Percentiles rank a stretch among this genome's conserved stretches.
These are phyloP conservation scores for Poeciliopsis infans DNA, from an alignment of 2,797 vertebrate species.

Conservation along the genomic window DNA sequence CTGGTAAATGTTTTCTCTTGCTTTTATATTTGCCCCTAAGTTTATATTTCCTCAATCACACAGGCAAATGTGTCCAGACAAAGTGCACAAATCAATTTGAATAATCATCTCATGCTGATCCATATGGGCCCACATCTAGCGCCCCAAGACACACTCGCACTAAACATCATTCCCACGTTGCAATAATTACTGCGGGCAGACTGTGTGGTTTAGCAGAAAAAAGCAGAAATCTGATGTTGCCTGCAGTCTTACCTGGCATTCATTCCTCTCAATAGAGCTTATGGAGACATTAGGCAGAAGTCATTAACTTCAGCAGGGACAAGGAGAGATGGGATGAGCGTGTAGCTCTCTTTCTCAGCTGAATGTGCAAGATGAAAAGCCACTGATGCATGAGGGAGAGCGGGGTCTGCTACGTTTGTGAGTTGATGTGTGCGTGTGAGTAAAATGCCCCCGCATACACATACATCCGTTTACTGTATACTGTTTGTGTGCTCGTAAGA, in stretches of 20 bases:
- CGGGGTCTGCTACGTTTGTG: neutral
- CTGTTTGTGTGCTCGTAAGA: constrained; percentile 17
- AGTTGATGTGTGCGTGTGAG: neutral
- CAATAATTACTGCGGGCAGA: constrained; percentile 63
- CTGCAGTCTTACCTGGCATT: constrained; percentile 67
- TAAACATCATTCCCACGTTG: constrained; percentile 34
- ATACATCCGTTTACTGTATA: constrained; percentile 5
- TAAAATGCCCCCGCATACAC: neutral
- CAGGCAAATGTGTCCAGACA: constrained; percentile 19
- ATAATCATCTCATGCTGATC: constrained; percentile 32
- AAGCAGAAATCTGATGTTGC: constrained; percentile 54
- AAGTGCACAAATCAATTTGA: constrained; percentile 32
- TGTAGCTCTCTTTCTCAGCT: constrained; percentile 44
- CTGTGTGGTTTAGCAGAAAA: constrained; percentile 41
- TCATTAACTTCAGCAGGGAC: constrained; percentile 69
- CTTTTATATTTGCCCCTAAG: constrained; percentile 17
- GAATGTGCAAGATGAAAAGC: constrained; percentile 47
- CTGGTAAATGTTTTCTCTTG: constrained; percentile 30
- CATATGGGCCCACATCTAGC: constrained; percentile 39
- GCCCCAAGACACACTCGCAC: constrained; percentile 12
- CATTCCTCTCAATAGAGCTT: constrained; percentile 67
- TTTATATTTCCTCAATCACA: constrained; percentile 31
- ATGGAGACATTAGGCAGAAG: constrained; percentile 74
- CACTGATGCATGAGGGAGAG: constrained; percentile 21
- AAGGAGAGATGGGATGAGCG: constrained; percentile 51